Percentiles rank a stretch among this genome's conserved stretches.
These are phyloP conservation scores for Phragmatobia fuliginosa DNA, from an alignment of 2,888 invertebrate genomes.

Conservation along the genomic window DNA sequence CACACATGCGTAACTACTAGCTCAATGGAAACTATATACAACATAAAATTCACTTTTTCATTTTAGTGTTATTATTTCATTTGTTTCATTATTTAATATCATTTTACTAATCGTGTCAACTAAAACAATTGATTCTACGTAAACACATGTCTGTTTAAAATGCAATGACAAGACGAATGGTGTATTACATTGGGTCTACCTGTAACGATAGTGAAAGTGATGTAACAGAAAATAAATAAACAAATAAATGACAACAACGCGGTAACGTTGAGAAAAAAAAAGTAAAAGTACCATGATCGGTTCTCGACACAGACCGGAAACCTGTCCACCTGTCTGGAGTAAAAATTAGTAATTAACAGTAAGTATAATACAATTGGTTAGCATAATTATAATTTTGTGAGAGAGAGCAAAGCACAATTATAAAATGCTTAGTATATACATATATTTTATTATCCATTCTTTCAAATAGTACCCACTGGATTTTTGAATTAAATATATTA, in stretches of 20 bases:
- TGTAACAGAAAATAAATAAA: too few relatives aligned
- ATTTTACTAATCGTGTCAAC: neutral
- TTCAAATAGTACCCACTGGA: neutral
- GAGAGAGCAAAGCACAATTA: neutral
- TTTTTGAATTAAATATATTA: neutral
- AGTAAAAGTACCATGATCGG: slow-evolving; percentile 74
- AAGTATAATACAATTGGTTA: slow-evolving; percentile 19
- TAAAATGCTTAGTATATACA: neutral
- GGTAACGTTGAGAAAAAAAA: slow-evolving; percentile 47
- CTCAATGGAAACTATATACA: too few relatives aligned
- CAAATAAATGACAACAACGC: slow-evolving; percentile 18
- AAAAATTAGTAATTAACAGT: slow-evolving; percentile 72
- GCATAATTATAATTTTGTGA: slow-evolving; percentile 5
- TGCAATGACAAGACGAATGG: slow-evolving; percentile 36
- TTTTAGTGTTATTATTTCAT: neutral
- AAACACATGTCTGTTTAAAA: slow-evolving; percentile 35
- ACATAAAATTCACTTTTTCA: neutral
- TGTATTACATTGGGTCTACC: too few relatives aligned
- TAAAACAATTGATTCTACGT: neutral
- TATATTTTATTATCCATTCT: neutral
- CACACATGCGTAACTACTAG: slow-evolving; percentile 5
- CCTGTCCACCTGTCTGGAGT: slow-evolving; percentile 78
- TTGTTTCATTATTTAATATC: too few relatives aligned
- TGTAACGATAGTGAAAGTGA: too few relatives aligned
- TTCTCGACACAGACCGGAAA: slow-evolving; percentile 72